phyloP scores from a whole-genome alignment of 2,113 vertebrate species.

The Xerus inauris region DNA sequence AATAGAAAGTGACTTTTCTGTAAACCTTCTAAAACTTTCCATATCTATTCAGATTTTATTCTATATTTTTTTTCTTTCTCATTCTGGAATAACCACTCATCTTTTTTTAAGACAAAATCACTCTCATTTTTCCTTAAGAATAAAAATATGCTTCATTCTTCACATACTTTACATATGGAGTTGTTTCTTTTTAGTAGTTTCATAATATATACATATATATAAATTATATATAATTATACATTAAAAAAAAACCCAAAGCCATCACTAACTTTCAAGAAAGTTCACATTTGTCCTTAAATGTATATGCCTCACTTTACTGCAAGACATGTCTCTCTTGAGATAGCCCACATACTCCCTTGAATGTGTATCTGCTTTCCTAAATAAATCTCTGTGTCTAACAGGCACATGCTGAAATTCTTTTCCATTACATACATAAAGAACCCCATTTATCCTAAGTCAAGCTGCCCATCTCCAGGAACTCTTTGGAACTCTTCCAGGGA shows the following conservation, averaged over 20 bases:
- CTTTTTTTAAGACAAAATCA: conserved; percentile 4
- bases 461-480: neutral
- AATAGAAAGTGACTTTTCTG: neutral
- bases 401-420: neutral
- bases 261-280: neutral
- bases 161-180: neutral
- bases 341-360: neutral
- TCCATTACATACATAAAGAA: neutral
- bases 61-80: neutral
- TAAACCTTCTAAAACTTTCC: neutral
- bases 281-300: neutral
- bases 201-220: neutral
- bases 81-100: conserved; percentile 12
- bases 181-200: conserved; percentile 5
- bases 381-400: neutral
- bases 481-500: neutral
- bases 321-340: neutral
- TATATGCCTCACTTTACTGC: neutral
- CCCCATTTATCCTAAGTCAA: neutral
- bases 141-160: neutral
- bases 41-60: neutral
- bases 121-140: neutral
- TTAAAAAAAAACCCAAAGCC: neutral
- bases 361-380: neutral
- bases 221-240: neutral